Evolutionary conservation across 2,113 vertebrate species (phyloP).

Genomic region (Promerops cafer): DNA sequence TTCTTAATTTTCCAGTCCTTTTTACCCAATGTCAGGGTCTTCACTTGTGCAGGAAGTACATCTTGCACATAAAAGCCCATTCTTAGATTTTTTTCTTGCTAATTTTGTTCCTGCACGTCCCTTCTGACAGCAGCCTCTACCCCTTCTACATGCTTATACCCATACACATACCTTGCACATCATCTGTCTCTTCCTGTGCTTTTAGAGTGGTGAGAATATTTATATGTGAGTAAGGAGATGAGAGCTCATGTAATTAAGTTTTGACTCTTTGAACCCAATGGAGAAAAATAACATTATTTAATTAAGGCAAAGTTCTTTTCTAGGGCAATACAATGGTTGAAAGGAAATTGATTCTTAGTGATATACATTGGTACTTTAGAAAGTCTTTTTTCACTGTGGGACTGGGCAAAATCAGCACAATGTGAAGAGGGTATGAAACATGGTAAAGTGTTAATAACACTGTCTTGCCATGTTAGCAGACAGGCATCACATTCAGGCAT

Average conservation of each 20-base stretch:
- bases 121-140: background rate
- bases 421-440: background rate
- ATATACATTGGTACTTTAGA: background rate
- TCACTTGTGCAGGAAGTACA: background rate
- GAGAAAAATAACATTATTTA: background rate
- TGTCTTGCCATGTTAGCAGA: background rate
- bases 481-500: background rate
- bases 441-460: background rate
- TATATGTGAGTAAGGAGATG: background rate
- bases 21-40: background rate
- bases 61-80: background rate
- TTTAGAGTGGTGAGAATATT: background rate
- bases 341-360: conserved; percentile 20
- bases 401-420: conserved; percentile 1
- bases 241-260: background rate
- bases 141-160: background rate
- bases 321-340: background rate
- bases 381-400: background rate
- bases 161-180: background rate
- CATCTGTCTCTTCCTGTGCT: background rate
- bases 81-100: background rate
- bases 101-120: background rate
- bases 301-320: conserved; percentile 26
- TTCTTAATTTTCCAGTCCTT: background rate
- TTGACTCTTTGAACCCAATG: background rate